These are phyloP conservation scores for Styela plicata DNA, from an alignment of 23 tunicate genomes.

Conservation along the genomic window DNA sequence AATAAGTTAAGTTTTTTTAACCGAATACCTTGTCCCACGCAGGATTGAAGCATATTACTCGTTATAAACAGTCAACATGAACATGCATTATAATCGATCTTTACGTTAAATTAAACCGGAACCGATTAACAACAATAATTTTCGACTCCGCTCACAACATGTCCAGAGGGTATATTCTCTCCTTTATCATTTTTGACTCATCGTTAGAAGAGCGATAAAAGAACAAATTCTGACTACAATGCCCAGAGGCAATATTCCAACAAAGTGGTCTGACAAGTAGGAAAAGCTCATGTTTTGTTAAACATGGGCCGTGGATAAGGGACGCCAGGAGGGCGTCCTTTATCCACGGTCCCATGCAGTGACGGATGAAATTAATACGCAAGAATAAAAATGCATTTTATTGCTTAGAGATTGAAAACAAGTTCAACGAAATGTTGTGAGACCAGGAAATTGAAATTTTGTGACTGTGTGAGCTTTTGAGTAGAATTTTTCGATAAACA, in stretches of 20 bases:
- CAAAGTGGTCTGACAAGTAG: neutral
- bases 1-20: too few species aligned
- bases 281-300: neutral
- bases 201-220: neutral
- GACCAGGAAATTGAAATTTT: neutral
- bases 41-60: too few species aligned
- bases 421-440: neutral
- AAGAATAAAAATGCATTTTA: neutral
- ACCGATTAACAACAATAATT: too few species aligned
- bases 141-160: neutral
- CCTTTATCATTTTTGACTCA: neutral
- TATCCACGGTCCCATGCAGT: neutral
- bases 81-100: too few species aligned
- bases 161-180: neutral
- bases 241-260: neutral
- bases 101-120: too few species aligned
- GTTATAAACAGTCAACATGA: too few species aligned
- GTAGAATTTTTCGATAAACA: too few species aligned
- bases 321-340: neutral
- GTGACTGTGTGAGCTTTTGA: neutral
- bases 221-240: neutral
- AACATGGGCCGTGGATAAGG: neutral
- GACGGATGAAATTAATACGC: neutral
- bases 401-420: neutral
- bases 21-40: too few species aligned